phyloP scores from a whole-genome alignment of 2,113 vertebrate genomes.

The Dicerorhinus sumatrensis region DNA sequence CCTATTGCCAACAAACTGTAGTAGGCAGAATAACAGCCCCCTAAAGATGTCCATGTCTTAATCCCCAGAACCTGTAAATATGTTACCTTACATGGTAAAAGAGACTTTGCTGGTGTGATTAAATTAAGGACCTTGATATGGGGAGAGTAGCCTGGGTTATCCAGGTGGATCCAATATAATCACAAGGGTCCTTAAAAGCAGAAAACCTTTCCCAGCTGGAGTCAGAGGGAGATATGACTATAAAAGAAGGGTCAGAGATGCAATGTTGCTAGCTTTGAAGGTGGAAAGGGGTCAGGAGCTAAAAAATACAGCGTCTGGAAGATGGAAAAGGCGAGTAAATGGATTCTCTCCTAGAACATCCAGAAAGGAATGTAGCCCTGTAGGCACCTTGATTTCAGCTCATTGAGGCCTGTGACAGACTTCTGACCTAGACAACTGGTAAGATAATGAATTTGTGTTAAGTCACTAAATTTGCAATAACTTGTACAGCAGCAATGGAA shows the following conservation, averaged over 20 bases:
- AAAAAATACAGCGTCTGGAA: not conserved
- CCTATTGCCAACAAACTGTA: not conserved
- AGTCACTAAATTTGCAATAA: not conserved
- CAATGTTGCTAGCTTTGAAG: not conserved
- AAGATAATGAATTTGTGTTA: not conserved
- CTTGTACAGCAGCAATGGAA: not conserved
- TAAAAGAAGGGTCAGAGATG: not conserved
- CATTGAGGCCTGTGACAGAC: not conserved
- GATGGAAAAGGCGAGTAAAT: not conserved
- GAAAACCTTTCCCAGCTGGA: not conserved
- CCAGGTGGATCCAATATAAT: not conserved
- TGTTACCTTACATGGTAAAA: not conserved
- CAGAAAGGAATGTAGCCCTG: not conserved
- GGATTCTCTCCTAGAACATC: not conserved
- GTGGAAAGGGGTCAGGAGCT: not conserved
- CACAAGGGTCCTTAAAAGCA: not conserved
- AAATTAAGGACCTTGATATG: not conserved
- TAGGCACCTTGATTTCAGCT: not conserved
- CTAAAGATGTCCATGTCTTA: not conserved
- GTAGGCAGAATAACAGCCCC: not conserved
- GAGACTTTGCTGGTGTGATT: not conserved
- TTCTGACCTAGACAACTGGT: not conserved
- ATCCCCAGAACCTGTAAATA: not conserved
- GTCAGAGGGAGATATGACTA: not conserved
- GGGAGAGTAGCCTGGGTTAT: not conserved